A percentile compares a stretch with the other conserved stretches of the same genome.
Evolutionary conservation across 2,797 vertebrate species (phyloP).

Genomic region (Alectoris magna): DNA sequence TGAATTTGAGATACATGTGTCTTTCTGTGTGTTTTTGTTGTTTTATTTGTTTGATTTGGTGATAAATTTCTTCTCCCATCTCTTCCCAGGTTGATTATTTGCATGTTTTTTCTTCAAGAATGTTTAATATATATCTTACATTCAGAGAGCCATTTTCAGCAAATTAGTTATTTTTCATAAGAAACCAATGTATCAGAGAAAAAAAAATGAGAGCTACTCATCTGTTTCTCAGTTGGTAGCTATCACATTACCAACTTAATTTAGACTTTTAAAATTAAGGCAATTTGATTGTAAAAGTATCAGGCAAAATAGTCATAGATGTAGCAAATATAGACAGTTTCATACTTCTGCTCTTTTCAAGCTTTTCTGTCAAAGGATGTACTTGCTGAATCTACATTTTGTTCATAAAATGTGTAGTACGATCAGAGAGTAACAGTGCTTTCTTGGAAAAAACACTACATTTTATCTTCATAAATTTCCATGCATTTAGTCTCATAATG

Average conservation of each 20-base stretch:
- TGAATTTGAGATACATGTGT: background rate
- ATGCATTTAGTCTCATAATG: fast-evolving
- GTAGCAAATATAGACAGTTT: background rate
- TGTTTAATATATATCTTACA: background rate
- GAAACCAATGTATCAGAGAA: background rate
- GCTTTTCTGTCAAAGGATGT: background rate
- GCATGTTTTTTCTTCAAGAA: background rate
- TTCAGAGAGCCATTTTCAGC: background rate
- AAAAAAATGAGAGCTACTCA: background rate
- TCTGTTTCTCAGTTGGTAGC: background rate
- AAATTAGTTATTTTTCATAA: background rate
- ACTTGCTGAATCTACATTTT: background rate
- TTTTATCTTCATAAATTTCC: background rate
- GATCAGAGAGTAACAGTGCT: background rate
- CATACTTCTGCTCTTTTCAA: background rate
- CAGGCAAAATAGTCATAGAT: background rate
- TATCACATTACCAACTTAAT: background rate
- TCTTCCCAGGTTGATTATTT: background rate
- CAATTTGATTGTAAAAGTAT: background rate
- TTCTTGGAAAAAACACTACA: background rate
- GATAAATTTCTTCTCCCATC: background rate
- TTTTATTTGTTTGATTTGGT: background rate
- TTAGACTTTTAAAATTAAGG: fast-evolving
- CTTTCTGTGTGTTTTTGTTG: background rate
- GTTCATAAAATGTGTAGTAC: background rate